Conservation (phyloP, 2,113 vertebrate genomes). For the Campylomormyrus tamandua region DNA sequence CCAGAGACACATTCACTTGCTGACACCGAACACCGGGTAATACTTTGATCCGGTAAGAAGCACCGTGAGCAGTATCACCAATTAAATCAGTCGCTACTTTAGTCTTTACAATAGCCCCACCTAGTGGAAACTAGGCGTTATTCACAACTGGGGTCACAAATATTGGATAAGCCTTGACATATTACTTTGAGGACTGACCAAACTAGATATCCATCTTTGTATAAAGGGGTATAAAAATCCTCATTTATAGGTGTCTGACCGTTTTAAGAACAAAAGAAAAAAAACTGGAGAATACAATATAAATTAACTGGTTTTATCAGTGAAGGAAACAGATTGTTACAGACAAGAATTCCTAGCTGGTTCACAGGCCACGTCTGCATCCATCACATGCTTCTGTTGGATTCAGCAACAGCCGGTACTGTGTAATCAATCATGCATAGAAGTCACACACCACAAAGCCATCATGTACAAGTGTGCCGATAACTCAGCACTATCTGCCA, state of each 20-base stretch:
- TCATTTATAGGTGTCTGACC: not conserved
- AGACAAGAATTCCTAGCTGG: not conserved
- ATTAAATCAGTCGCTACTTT: not conserved
- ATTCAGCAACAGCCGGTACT: not conserved
- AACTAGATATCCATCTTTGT: not conserved
- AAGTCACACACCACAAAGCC: not conserved
- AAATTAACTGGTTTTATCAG: not conserved
- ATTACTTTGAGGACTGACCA: not conserved
- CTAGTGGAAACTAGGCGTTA: not conserved
- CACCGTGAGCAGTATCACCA: not conserved
- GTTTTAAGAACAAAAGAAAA: not conserved
- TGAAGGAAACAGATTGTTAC: not conserved
- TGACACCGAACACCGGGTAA: not conserved
- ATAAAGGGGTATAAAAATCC: not conserved
- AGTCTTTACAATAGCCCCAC: not conserved
- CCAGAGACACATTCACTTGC: not conserved
- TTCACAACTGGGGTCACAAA: not conserved
- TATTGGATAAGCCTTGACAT: not conserved
- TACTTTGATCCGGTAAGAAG: not conserved
- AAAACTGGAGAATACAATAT: not conserved
- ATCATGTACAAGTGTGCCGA: not conserved
- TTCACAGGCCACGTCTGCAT: not conserved
- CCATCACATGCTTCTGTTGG: not conserved
- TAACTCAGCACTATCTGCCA: not conserved
- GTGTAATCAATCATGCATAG: not conserved